Conservation (phyloP, 1,140 invertebrate genomes). For the Harpegnathos saltator region DNA sequence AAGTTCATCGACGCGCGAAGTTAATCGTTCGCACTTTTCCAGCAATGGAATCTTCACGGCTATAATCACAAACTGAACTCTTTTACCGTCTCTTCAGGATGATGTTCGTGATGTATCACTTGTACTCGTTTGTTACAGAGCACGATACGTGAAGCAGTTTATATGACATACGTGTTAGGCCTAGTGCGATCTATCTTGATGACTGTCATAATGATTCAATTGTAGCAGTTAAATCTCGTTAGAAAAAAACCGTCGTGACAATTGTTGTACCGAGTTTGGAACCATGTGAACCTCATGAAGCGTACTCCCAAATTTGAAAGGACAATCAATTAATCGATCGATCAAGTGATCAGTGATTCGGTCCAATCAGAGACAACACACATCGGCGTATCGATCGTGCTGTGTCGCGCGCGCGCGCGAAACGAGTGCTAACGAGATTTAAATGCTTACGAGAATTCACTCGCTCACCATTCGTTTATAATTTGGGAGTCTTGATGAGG, state of each 20-base stretch:
- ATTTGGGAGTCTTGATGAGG: slow-evolving; percentile 87
- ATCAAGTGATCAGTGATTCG: slow-evolving; percentile 1
- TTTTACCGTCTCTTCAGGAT: slow-evolving; percentile 27
- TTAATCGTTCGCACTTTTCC: slow-evolving; percentile 13
- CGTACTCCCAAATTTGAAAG: slow-evolving; percentile 83
- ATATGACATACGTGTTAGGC: slow-evolving; percentile 48
- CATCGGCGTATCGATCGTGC: background rate
- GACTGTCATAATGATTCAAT: slow-evolving; percentile 14
- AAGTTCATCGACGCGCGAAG: background rate
- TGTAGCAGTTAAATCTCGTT: slow-evolving; percentile 86
- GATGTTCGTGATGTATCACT: slow-evolving; percentile 21
- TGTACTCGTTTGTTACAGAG: slow-evolving; percentile 41
- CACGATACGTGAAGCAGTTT: slow-evolving; percentile 15
- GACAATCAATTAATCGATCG: slow-evolving; percentile 27
- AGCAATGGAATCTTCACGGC: background rate
- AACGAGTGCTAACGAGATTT: slow-evolving; percentile 84
- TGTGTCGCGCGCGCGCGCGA: background rate
- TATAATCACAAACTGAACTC: slow-evolving; percentile 28
- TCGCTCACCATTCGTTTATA: slow-evolving; percentile 83
- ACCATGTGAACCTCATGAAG: slow-evolving; percentile 85
- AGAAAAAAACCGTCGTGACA: slow-evolving; percentile 76
- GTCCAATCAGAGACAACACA: background rate
- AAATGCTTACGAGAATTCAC: slow-evolving; percentile 77
- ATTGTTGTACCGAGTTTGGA: slow-evolving; percentile 56
- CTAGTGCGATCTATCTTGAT: slow-evolving; percentile 39